Evolutionary conservation across 2,113 vertebrate genomes (phyloP), one percentile per base, ranked within the genome.

Genomic region (Trogon surrucura): DNA sequence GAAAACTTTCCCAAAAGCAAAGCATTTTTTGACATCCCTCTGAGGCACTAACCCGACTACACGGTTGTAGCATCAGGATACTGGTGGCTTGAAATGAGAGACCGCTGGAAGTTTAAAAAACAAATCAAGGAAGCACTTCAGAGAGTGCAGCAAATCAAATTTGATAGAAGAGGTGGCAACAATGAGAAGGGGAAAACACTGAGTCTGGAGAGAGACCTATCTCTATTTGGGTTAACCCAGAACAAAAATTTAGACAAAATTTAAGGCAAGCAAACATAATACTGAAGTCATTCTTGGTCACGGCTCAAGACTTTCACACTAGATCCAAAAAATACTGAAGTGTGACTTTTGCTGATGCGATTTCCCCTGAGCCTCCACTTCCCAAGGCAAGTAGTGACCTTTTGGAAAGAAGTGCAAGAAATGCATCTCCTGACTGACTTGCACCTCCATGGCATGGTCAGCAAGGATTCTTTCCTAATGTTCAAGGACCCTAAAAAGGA

Each of bases 211-310:
- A 77, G 26, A 95, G n/a, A 70, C 14, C 60, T 67, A 69, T 22
- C 29, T 18, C 36, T 72, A 66, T 64, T 53, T 60, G 41, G 70
- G 65, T 69, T 91, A 77, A 73, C 0, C 3, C 20, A 57, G 36
- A 83, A 84, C 29, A 89, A 88, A 79, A 79, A 47, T 29, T 69
- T 67, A 78, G 74, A 89, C 71, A 88, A 91, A 93, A 97, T 61
- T 67, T 56, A 81, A 86, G 80, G 61, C 16, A 89, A 85, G 82
- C 18, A 85, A 78, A 85, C 11, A 67, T 77, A 93, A 64, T 53
- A 80, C 5, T 82, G 62, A 81, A 88, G 78, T 78, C 19, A 89
- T 64, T 80, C 30, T 62, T 74, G 54, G 65, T 66, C 66, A 58
- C 11, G 32, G 57, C 86, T 95, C 91, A 85, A 65, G 36, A 50